phyloP scores from a whole-genome alignment of 2,113 vertebrate genomes.

The Microcebus jonahi region DNA sequence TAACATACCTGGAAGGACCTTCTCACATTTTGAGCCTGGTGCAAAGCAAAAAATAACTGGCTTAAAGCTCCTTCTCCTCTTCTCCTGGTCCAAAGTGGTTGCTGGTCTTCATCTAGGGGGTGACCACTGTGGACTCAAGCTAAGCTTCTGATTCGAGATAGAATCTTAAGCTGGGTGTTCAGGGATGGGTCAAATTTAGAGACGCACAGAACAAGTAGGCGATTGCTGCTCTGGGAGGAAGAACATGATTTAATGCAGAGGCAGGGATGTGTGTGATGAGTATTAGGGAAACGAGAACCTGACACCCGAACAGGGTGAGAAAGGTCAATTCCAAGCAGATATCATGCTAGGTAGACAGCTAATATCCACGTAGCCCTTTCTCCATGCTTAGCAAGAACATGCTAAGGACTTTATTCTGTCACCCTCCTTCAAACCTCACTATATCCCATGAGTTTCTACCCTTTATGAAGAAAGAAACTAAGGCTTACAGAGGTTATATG shows the following conservation, averaged over 20 bases:
- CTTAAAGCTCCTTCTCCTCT: background rate
- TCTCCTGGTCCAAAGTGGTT: background rate
- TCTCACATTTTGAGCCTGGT: background rate
- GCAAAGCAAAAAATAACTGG: background rate
- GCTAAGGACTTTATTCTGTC: background rate
- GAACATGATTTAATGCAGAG: too few species aligned
- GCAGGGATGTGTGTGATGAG: background rate
- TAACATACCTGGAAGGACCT: background rate
- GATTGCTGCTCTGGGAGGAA: background rate
- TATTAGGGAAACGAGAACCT: fast-evolving
- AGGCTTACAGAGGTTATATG: background rate
- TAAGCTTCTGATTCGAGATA: background rate
- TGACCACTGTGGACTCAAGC: fast-evolving
- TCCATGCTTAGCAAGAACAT: background rate
- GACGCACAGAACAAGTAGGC: background rate
- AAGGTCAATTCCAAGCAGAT: background rate
- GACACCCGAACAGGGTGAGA: background rate
- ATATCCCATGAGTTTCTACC: background rate
- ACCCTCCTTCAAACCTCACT: background rate
- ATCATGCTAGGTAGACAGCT: fast-evolving
- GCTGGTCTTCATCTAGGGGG: background rate
- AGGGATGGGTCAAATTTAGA: background rate
- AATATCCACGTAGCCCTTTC: background rate
- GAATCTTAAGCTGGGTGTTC: background rate
- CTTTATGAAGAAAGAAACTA: background rate